phyloP scores from a whole-genome alignment of 2,797 vertebrate species.

The Myiotriccus ornatus region DNA sequence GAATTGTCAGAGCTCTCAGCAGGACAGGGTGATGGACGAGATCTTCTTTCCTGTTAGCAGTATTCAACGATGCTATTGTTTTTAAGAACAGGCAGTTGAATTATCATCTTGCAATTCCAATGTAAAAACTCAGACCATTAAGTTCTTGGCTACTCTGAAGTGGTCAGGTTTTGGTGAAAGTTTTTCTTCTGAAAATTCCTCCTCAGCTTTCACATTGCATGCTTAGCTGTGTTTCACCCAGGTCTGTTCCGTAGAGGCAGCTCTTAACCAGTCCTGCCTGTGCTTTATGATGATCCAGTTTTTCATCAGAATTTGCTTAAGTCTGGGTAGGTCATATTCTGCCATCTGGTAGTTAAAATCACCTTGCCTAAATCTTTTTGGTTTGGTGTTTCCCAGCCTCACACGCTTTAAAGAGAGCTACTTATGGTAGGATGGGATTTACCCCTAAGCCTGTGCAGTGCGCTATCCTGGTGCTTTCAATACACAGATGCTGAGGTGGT shows the following conservation, averaged over 20 bases:
- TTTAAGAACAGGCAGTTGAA: not conserved
- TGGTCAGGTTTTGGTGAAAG: not conserved
- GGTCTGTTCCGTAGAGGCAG: not conserved
- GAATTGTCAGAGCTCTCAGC: not conserved
- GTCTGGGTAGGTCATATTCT: not conserved
- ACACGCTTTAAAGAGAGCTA: not conserved
- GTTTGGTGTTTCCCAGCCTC: not conserved
- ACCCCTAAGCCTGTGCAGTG: not conserved
- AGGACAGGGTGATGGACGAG: not conserved
- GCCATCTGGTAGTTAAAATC: not conserved
- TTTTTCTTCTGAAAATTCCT: not conserved
- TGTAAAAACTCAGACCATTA: not conserved
- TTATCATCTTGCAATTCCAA: not conserved
- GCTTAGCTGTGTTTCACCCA: not conserved
- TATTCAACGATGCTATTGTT: not conserved
- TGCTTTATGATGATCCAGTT: not conserved
- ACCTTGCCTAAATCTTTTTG: not conserved
- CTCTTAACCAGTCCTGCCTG: not conserved
- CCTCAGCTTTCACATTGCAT: not conserved
- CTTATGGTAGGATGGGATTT: not conserved
- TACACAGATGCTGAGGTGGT: not conserved
- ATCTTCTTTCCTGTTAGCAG: not conserved
- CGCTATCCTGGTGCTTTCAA: not conserved
- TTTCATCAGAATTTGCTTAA: not conserved
- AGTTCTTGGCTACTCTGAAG: not conserved